Percentiles rank a stretch among this genome's conserved stretches.
phyloP scores from a whole-genome alignment of 2,888 invertebrate species.

The Callosobruchus maculatus region DNA sequence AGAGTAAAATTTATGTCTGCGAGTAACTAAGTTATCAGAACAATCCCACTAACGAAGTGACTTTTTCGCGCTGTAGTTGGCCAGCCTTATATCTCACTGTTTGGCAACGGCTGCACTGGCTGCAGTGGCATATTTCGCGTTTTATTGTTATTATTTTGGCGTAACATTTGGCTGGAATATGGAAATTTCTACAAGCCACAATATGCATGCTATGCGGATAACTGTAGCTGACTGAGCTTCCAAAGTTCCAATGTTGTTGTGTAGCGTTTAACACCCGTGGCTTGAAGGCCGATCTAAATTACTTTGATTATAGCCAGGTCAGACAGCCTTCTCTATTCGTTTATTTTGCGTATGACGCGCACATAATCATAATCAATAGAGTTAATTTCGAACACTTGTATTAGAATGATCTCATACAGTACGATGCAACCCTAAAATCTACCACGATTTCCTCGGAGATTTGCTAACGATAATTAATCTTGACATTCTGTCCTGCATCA shows the following conservation, averaged over 20 bases:
- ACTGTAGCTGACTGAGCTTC: neutral
- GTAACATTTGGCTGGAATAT: neutral
- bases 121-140: neutral
- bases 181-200: neutral
- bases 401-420: too few species aligned
- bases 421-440: too few species aligned
- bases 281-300: too few species aligned
- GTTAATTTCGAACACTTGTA: too few species aligned
- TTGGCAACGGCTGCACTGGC: neutral
- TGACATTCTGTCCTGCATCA: too few species aligned
- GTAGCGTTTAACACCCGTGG: neutral
- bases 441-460: too few species aligned
- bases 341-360: too few species aligned
- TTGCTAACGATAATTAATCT: too few species aligned
- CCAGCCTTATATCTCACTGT: neutral
- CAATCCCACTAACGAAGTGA: neutral
- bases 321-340: too few species aligned
- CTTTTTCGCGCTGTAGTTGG: neutral
- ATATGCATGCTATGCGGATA: neutral
- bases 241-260: neutral
- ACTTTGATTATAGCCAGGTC: too few species aligned
- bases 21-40: neutral
- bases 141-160: neutral
- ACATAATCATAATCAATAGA: too few species aligned
- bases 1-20: neutral